These are phyloP conservation scores for Mobula hypostoma DNA, from an alignment of 2,113 vertebrate genomes.

Conservation along the genomic window DNA sequence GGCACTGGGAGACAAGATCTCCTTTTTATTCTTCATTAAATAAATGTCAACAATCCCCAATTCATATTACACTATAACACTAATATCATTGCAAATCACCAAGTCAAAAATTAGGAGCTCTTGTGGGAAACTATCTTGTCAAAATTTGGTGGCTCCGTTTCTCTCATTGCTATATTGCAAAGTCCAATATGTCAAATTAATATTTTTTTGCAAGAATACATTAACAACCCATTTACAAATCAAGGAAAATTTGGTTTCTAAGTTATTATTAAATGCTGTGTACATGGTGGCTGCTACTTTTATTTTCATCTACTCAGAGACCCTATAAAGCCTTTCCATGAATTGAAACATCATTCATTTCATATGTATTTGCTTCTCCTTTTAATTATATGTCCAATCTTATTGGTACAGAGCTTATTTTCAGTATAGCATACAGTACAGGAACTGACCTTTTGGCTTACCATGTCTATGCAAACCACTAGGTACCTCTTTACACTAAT, in stretches of 20 bases:
- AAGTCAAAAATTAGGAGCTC: neutral
- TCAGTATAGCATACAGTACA: neutral
- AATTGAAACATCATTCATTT: neutral
- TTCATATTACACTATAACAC: neutral
- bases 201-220: neutral
- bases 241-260: neutral
- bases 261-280: neutral
- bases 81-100: neutral
- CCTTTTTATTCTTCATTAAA: too few relatives aligned
- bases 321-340: neutral
- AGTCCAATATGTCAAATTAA: neutral
- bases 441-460: too few relatives aligned
- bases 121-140: neutral
- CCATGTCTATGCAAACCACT: neutral
- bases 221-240: neutral
- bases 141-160: too few relatives aligned
- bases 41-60: neutral
- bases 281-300: neutral
- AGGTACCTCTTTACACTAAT: neutral
- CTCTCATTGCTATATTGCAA: neutral
- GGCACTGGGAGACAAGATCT: neutral
- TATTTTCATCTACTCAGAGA: neutral
- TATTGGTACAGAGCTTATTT: neutral
- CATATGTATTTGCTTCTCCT: too few relatives aligned
- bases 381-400: neutral